A percentile compares a stretch with the other conserved stretches of the same genome.
phyloP scores from a whole-genome alignment of 2,113 vertebrate species.

The Planiliza haematocheilus region DNA sequence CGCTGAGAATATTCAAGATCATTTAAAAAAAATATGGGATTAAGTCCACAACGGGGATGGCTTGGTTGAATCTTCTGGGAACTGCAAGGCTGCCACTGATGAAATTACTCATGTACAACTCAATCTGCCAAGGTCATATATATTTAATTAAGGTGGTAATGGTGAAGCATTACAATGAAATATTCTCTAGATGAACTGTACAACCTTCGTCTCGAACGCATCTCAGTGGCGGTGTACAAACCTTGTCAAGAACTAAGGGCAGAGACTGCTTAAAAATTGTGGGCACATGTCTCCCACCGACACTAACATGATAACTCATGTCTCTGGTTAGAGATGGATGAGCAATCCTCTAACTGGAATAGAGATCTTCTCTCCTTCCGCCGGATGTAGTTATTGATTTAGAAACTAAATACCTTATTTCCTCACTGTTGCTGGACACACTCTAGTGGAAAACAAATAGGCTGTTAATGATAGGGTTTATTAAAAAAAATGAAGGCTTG shows the following conservation, averaged over 20 bases:
- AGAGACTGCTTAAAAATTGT: conserved; percentile 27
- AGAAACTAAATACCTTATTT: conserved; percentile 47
- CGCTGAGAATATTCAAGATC: conserved; percentile 28
- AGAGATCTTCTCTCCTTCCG: conserved; percentile 36
- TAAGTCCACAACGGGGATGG: conserved; percentile 5
- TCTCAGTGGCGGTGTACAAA: conserved; percentile 3
- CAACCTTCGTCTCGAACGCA: conserved; percentile 12
- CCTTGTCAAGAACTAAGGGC: not conserved
- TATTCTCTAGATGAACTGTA: not conserved
- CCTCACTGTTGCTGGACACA: conserved; percentile 39
- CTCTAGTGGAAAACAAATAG: conserved; percentile 53
- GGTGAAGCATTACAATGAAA: conserved; percentile 13
- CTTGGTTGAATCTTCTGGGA: conserved; percentile 3
- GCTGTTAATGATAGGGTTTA: conserved; percentile 57
- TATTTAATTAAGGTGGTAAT: conserved; percentile 42
- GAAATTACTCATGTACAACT: conserved; percentile 25
- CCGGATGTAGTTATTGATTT: conserved; percentile 71
- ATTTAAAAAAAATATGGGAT: conserved; percentile 48
- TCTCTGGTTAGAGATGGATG: conserved; percentile 45
- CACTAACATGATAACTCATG: conserved; percentile 33
- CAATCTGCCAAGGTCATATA: conserved; percentile 22
- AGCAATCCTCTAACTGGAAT: conserved; percentile 57
- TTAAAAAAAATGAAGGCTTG: conserved; percentile 49
- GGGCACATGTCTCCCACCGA: not conserved
- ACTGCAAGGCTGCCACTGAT: conserved; percentile 9